Percentiles rank a stretch among this genome's conserved stretches.
phyloP scores from a whole-genome alignment of 2,113 vertebrate genomes.

The Xiphophorus maculatus region DNA sequence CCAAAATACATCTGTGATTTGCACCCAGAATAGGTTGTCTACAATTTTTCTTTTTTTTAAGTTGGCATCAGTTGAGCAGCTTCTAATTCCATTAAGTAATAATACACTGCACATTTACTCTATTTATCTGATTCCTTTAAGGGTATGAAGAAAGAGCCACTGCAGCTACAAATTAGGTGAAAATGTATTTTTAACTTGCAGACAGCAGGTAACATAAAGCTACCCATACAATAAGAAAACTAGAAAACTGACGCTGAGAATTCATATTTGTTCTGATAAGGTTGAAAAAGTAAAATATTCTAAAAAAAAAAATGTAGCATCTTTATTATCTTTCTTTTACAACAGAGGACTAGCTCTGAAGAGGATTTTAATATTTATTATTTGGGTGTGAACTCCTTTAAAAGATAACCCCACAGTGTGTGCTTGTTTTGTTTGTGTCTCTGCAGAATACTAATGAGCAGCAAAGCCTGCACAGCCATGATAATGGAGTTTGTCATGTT shows the following conservation, averaged over 20 bases:
- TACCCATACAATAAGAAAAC: neutral
- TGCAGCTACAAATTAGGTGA: neutral
- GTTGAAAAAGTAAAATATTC: slow-evolving; percentile 23
- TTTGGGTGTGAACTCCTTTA: slow-evolving; percentile 20
- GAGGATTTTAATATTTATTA: slow-evolving; percentile 26
- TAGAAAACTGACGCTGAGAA: neutral
- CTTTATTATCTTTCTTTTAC: slow-evolving; percentile 21
- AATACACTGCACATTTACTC: neutral
- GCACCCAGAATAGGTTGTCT: too few relatives aligned
- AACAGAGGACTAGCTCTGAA: slow-evolving; percentile 3
- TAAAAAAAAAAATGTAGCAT: slow-evolving; percentile 8
- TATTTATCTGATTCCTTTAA: neutral
- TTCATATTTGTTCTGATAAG: neutral
- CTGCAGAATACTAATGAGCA: slow-evolving; percentile 48
- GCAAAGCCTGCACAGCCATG: slow-evolving; percentile 12
- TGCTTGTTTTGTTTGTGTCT: slow-evolving; percentile 28
- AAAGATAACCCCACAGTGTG: slow-evolving; percentile 16
- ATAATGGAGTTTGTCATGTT: slow-evolving; percentile 53
- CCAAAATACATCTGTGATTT: too few relatives aligned
- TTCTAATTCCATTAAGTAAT: too few relatives aligned
- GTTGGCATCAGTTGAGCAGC: too few relatives aligned
- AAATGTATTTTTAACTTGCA: neutral
- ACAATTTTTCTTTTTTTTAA: too few relatives aligned
- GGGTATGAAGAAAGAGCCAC: neutral
- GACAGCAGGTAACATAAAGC: too few relatives aligned